A percentile compares a stretch with the other conserved stretches of the same genome.
These are phyloP conservation scores for Strix aluco DNA, from an alignment of 2,113 vertebrate species.

Conservation along the genomic window DNA sequence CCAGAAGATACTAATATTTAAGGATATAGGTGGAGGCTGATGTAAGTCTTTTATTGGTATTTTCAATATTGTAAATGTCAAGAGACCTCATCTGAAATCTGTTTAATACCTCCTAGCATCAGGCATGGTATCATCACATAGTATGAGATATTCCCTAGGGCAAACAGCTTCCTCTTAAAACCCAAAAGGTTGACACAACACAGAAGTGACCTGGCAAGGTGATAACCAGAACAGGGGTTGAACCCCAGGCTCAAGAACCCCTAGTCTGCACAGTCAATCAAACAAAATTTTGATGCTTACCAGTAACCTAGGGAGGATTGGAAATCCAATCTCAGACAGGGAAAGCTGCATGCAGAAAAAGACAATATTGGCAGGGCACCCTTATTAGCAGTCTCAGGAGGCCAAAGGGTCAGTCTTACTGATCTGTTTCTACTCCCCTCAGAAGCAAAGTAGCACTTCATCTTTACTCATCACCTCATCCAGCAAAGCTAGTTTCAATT, in stretches of 20 bases:
- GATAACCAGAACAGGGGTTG: not conserved
- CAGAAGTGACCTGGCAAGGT: not conserved
- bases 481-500: conserved; percentile 5
- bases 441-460: conserved; percentile 9
- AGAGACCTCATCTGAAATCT: not conserved
- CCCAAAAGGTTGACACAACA: not conserved
- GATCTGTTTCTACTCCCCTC: not conserved
- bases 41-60: not conserved
- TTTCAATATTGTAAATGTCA: not conserved
- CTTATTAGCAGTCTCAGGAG: not conserved
- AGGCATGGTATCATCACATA: not conserved
- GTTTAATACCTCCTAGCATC: not conserved
- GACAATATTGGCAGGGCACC: not conserved
- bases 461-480: not conserved
- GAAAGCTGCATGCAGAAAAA: not conserved
- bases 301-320: not conserved
- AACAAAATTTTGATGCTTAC: not conserved
- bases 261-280: not conserved
- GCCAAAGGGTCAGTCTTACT: not conserved
- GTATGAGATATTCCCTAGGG: not conserved
- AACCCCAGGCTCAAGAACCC: not conserved
- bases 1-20: not conserved
- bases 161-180: not conserved
- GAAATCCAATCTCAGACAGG: not conserved
- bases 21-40: not conserved